Evolutionary conservation across 2,113 vertebrate genomes (phyloP).

Genomic region (Irena cyanogastra): DNA sequence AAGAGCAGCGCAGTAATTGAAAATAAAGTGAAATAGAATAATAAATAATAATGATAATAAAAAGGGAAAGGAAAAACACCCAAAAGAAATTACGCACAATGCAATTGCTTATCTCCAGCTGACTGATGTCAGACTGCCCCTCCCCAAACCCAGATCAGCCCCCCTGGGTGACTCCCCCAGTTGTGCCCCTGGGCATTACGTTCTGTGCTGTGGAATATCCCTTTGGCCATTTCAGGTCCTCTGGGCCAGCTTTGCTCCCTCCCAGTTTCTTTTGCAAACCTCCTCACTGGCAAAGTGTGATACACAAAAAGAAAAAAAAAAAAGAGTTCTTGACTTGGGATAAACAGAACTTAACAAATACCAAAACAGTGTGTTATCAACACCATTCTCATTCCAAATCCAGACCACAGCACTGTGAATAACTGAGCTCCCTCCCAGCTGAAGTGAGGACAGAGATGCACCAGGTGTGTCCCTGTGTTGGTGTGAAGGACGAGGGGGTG

Average conservation of each 20-base stretch:
- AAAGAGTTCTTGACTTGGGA: neutral
- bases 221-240: neutral
- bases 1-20: neutral
- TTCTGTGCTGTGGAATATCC: neutral
- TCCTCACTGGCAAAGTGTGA: neutral
- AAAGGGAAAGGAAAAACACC: neutral
- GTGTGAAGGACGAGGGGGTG: neutral
- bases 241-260: neutral
- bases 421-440: neutral
- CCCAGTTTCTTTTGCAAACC: neutral
- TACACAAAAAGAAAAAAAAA: neutral
- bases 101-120: neutral
- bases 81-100: no score
- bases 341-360: neutral
- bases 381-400: neutral
- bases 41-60: neutral
- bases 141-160: no score
- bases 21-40: neutral
- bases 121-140: neutral
- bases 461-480: neutral
- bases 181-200: neutral
- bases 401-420: neutral
- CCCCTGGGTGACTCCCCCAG: neutral
- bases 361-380: neutral
- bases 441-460: neutral